Percentiles rank a stretch among this genome's conserved stretches.
These are phyloP conservation scores for Xenopus tropicalis DNA, from an alignment of 2,113 vertebrate species.

Conservation along the genomic window DNA sequence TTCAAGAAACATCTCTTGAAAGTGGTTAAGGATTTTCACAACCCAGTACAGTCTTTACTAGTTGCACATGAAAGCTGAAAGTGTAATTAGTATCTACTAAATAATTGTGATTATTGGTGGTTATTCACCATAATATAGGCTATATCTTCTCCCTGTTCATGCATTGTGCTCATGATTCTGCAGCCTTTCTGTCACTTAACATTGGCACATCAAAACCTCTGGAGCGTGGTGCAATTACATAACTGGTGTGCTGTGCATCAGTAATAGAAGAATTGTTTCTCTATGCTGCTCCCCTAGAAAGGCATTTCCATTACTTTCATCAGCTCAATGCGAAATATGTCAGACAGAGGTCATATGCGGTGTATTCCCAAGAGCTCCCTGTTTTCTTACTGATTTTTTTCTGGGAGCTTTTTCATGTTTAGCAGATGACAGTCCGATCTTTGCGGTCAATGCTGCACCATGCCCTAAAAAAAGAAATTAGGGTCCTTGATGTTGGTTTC, in stretches of 20 bases:
- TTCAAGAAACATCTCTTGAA: too few relatives aligned
- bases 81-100: too few relatives aligned
- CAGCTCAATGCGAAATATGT: constrained; percentile 28
- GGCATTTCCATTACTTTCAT: constrained; percentile 31
- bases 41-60: too few relatives aligned
- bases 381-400: constrained; percentile 16
- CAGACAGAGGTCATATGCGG: constrained; percentile 21
- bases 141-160: too few relatives aligned
- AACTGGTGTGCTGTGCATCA: background rate
- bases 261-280: background rate
- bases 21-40: too few relatives aligned
- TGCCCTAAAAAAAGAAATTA: constrained; percentile 25
- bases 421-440: constrained; percentile 37
- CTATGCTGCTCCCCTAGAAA: constrained; percentile 3
- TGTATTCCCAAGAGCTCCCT: constrained; percentile 10
- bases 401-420: constrained; percentile 24
- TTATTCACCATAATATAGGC: too few relatives aligned
- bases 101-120: too few relatives aligned
- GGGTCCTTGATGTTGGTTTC: background rate
- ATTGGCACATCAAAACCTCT: background rate
- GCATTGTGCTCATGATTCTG: too few relatives aligned
- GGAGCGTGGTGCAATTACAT: constrained; percentile 5
- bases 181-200: background rate
- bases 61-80: too few relatives aligned
- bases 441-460: constrained; percentile 30